Base-by-base conservation (phyloP, 2,797 vertebrate species). In the Sebastes matsubarae region DNA sequence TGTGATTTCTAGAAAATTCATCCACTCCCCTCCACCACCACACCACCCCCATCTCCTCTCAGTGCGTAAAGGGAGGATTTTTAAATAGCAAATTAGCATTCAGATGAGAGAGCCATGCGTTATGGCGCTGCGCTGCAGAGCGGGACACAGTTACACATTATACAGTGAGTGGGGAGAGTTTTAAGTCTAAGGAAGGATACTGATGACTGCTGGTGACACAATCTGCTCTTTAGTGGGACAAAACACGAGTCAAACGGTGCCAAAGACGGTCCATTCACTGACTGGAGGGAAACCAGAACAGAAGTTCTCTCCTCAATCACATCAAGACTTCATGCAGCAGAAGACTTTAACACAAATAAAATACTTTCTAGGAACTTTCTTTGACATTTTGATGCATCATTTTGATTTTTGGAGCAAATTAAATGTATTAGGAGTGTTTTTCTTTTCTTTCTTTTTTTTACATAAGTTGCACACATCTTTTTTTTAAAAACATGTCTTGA, bases 1-100 rank as follows among this genome's bases (percentile, higher is more conserved):
- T 99, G 97, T 96, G 97, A 94, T 96, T 96, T 96, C 97, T 55
- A 69, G 60, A 34, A 96, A 96, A 96, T 96, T 95, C 96, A 96
- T 94, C 96, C 96, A 14, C 24, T 6, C 6, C 25, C 9, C 94
- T 94, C 93, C 94, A 93, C 2, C 2, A 1, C 4, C 36, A 0
- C 5, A 0, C 36, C 36, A 38, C 36, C 36, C 36, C 5, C 13
- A 38, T 38, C 36, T 38, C 18, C 29, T 94, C 75, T 94, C 75
- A 8, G 59, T 6, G 86, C 68, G 70, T 78, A 25, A 74, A 27
- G 77, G 69, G 69, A 50, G 55, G 61, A 52, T 8, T n/a, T 20
- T n/a, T 52, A n/a, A 20, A 52, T 16, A 52, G 50, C 50, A 52
- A n/a, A 52, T 52, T n/a, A 52, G 42, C 42, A 46, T 46, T 46